Evolutionary conservation across 2,888 invertebrate genomes (phyloP), one percentile per base, ranked within the genome.

Genomic region (Tipula lateralis): DNA sequence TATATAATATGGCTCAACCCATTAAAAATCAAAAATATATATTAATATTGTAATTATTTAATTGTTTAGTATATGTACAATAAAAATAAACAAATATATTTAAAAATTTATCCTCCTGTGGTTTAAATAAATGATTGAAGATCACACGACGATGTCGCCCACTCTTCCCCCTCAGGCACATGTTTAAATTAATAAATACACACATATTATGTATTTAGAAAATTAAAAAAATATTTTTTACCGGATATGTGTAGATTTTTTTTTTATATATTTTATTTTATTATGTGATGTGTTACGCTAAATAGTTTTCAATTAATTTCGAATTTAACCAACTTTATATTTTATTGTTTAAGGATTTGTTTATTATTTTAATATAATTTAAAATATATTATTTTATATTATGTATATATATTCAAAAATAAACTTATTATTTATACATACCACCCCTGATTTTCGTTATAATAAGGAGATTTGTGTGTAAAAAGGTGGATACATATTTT

Each of bases 221-320:
- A 39, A 66, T 66, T n/a, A n/a, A 2, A 9, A 66, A 66, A 66
- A 66, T 66, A 24, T 66, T 66, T n/a, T n/a, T 19, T 9, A 66
- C 24, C 66, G 66, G 66, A 66, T 66, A 66, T 66, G 66, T 66
- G 66, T 66, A 66, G 66, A 66, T 66, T 66, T 66, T n/a, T n/a
- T n/a, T n/a, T n/a, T n/a, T n/a, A n/a, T n/a, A n/a, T n/a, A n/a
- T n/a, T n/a, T 19, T 50, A 44, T 50, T 50, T 66, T 24, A 66
- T 24, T 24, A 9, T 66, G 66, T 66, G 19, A 66, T 66, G 24
- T 66, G 66, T 66, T 66, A 24, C n/a, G 66, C 66, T 66, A 66
- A 66, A 66, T 66, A 66, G 16, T 50, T 50, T 16, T 39, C 32
- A 32, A 32, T 32, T 44, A 44, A 24, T 24, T 66, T 24, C 66